Conservation (phyloP, 2,113 vertebrate genomes). For the Electrona antarctica region DNA sequence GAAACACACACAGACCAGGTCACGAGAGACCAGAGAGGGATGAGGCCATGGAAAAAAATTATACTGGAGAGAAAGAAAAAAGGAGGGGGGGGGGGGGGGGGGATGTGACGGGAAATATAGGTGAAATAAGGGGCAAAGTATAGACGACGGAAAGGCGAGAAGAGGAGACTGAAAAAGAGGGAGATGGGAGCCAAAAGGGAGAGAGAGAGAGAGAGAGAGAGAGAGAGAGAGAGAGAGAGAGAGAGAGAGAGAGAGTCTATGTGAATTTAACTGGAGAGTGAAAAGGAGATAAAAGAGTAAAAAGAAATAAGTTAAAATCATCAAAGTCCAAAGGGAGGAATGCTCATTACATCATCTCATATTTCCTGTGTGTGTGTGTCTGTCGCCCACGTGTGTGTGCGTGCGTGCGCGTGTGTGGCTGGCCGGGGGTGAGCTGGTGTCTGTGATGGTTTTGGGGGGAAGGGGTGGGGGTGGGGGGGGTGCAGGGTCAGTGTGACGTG, state of each 20-base stretch:
- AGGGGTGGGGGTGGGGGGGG: not conserved
- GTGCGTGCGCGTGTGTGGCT: too few species aligned
- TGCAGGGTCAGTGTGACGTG: not conserved
- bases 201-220: not conserved
- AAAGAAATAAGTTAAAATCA: too few species aligned
- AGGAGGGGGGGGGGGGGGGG: not conserved
- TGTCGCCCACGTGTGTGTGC: not conserved
- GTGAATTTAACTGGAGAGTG: not conserved
- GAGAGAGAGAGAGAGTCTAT: not conserved
- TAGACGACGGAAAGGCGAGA: too few species aligned
- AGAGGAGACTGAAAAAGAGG: not conserved
- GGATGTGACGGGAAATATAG: too few species aligned
- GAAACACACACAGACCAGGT: not conserved
- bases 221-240: not conserved
- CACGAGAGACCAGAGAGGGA: not conserved
- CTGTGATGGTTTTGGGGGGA: not conserved
- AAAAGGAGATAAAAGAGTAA: not conserved
- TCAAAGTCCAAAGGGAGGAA: too few species aligned
- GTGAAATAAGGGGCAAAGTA: too few species aligned
- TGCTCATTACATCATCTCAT: slow-evolving; percentile 27
- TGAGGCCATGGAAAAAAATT: too few species aligned
- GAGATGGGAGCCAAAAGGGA: not conserved
- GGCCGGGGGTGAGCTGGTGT: not conserved
- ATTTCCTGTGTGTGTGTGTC: slow-evolving; percentile 23
- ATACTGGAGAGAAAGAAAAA: not conserved